phyloP scores from a whole-genome alignment of 2,113 vertebrate genomes.

The Platanista minor region DNA sequence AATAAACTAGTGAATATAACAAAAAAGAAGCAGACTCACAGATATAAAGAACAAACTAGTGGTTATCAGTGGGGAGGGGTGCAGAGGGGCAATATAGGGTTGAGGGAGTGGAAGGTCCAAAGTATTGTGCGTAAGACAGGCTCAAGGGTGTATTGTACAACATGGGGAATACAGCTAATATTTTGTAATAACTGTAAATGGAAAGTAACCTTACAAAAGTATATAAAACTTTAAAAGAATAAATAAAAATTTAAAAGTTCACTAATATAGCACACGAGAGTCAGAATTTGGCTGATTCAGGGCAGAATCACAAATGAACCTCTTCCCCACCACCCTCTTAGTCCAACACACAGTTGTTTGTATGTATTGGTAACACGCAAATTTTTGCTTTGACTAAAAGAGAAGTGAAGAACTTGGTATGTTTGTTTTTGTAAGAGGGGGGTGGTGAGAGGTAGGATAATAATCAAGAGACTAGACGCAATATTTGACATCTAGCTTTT shows the following conservation, averaged over 20 bases:
- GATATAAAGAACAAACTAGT: too few species aligned
- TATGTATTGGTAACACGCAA: background rate
- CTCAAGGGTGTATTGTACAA: too few species aligned
- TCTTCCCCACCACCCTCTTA: background rate
- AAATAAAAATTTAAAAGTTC: background rate
- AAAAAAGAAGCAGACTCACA: too few species aligned
- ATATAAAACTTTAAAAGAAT: too few species aligned
- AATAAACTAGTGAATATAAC: too few species aligned
- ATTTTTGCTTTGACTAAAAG: background rate
- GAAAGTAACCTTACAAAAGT: too few species aligned
- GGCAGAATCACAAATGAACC: background rate
- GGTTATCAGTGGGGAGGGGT: too few species aligned
- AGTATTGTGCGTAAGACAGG: too few species aligned
- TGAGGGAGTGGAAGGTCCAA: too few species aligned
- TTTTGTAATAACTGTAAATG: too few species aligned
- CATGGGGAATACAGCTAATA: too few species aligned
- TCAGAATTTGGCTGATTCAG: background rate
- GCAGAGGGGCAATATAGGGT: too few species aligned
- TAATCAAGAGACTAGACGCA: background rate
- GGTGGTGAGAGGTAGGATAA: background rate
- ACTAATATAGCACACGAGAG: background rate
- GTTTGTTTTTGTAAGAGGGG: background rate
- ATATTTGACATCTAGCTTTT: background rate
- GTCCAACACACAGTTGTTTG: background rate
- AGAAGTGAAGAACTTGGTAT: background rate